A percentile compares a stretch with the other conserved stretches of the same genome.
Conservation (phyloP, 2,113 vertebrate species). For the Psittacus erithacus region DNA sequence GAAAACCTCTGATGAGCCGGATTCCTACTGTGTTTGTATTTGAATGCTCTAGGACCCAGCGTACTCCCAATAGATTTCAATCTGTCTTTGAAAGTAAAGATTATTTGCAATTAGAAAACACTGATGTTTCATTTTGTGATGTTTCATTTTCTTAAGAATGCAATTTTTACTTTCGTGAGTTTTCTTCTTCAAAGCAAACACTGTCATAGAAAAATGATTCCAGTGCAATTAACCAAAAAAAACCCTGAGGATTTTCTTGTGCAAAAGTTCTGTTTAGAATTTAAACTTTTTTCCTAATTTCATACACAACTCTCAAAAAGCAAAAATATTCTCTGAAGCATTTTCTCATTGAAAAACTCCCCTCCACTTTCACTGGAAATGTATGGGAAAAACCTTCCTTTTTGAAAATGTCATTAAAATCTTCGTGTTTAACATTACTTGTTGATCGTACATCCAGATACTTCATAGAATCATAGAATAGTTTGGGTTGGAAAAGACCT, state of each 20-base stretch:
- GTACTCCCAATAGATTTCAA: neutral
- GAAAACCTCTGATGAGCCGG: conserved; percentile 9
- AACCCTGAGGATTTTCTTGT: neutral
- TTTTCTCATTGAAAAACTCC: neutral
- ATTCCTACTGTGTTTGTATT: neutral
- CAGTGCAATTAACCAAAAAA: neutral
- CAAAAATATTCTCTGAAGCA: neutral
- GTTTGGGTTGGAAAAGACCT: neutral
- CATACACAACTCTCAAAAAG: neutral
- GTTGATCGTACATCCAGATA: neutral
- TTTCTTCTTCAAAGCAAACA: neutral
- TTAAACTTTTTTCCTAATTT: neutral
- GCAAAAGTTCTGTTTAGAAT: neutral
- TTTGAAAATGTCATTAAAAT: neutral
- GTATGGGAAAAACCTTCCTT: fast-evolving
- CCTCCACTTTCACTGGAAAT: neutral
- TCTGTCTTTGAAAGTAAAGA: neutral
- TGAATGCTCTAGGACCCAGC: neutral
- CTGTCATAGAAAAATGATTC: neutral
- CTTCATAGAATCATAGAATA: neutral
- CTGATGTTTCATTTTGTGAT: neutral
- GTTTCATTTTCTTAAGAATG: neutral
- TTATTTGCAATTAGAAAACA: neutral
- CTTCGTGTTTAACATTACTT: neutral
- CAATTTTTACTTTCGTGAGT: neutral